Base-by-base conservation (phyloP, 2,888 invertebrate genomes). In the Pristionchus exspectatus region DNA sequence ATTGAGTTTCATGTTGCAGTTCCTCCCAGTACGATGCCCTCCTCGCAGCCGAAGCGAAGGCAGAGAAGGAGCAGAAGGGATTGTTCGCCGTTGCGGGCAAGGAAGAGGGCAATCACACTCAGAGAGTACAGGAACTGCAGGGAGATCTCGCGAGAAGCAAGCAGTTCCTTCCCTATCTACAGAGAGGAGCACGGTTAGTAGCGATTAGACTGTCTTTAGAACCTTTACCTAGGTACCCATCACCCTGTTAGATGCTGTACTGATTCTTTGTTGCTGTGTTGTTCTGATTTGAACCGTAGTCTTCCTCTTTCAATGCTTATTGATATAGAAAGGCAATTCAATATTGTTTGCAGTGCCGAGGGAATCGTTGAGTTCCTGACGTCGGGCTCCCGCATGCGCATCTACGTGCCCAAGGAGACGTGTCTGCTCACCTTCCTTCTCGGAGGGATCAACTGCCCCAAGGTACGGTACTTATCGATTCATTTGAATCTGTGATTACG, bases 351-450 rank as follows among this genome's bases (percentile, higher is more conserved):
- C 74, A 97, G 97, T 92, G 97, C 97, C 84, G 98, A 98, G 95
- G 98, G 97, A 9, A 97, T 98, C 24, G 98, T 98, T 7, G 99
- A 99, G 95, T 99, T 98, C 95, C 98, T 99, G 1, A 97, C 98
- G 0, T 98, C 98, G 95, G 99, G 99, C 30, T 98, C 99, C 0
- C 96, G 99, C 83, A 96, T 99, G 95, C 97, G 99, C 92, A 95
- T 99, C 16, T 99, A 97, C 96, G 97, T 99, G 92, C 98, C 98
- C 2, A 98, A 98, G 95, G 98, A 98, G 94, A 98, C 98, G 90
- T 98, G 98, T 92, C 96, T 99, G 89, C 97, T 99, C 89, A 99
- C 98, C 9, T 98, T 99, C 96, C 96, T 99, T 87, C 96, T 98
- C 38, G 97, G 97, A 93, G 97, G 96, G 96, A 95, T 93, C 91